A percentile compares a stretch with the other conserved stretches of the same genome.
These are phyloP conservation scores for Tangara arthus DNA, from an alignment of 2,797 vertebrate species.

Conservation along the genomic window DNA sequence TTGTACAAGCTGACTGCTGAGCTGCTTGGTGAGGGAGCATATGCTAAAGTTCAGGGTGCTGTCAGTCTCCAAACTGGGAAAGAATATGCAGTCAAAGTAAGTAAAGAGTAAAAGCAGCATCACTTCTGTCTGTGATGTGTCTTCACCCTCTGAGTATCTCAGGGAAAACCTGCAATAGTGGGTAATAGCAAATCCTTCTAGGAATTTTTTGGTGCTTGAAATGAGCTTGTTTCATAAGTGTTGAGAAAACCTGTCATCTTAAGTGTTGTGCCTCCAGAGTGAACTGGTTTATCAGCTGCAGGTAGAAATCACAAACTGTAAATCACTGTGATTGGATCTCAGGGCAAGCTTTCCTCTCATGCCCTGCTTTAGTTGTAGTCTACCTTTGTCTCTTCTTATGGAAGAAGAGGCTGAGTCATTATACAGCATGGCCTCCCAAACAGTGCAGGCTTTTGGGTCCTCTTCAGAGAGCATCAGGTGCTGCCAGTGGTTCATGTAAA, in stretches of 20 bases:
- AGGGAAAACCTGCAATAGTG: background rate
- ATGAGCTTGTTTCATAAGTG: background rate
- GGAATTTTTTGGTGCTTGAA: background rate
- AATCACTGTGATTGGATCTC: background rate
- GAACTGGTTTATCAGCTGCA: background rate
- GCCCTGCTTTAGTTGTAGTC: background rate
- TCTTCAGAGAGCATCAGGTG: background rate
- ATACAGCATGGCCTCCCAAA: background rate
- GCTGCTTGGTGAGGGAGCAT: conserved; percentile 91
- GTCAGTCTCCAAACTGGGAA: conserved; percentile 89
- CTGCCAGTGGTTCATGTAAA: background rate
- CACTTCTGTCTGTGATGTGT: background rate
- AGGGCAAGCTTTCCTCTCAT: background rate
- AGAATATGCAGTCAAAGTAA: conserved; percentile 94
- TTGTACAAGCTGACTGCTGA: conserved; percentile 92
- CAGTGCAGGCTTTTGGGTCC: background rate
- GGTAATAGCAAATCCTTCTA: background rate
- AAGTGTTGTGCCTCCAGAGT: background rate
- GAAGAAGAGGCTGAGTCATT: background rate
- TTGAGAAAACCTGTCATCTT: background rate
- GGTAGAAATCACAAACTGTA: background rate
- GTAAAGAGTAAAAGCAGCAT: background rate
- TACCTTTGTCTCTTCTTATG: background rate
- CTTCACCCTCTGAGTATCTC: background rate
- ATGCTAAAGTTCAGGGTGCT: conserved; percentile 95